Percentiles rank a stretch among this genome's conserved stretches.
phyloP scores from a whole-genome alignment of 2,113 vertebrate species.

The Chloropsis cyanopogon region DNA sequence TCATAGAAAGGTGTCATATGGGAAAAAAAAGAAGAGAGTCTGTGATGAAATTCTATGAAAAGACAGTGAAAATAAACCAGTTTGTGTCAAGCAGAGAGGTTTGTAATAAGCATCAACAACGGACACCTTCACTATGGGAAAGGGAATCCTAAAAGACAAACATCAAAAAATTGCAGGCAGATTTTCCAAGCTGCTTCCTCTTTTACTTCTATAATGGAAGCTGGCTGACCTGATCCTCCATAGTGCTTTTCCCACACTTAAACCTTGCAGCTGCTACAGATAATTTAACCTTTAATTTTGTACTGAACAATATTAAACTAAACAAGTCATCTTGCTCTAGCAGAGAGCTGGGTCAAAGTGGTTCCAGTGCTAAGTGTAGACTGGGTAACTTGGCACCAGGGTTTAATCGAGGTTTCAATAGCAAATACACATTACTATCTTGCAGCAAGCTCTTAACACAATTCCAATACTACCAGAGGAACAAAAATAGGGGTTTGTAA shows the following conservation, averaged over 20 bases:
- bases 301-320: not conserved
- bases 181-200: not conserved
- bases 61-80: conserved; percentile 25
- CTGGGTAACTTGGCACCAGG: not conserved
- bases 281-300: conserved; percentile 24
- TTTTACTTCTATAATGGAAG: not conserved
- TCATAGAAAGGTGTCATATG: not conserved
- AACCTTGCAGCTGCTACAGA: not conserved
- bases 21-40: not conserved
- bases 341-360: not conserved
- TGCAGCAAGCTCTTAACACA: not conserved
- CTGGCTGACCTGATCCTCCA: not conserved
- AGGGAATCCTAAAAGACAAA: not conserved
- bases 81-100: not conserved
- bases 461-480: not conserved
- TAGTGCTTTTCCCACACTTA: not conserved
- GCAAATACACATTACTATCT: not conserved
- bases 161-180: not conserved
- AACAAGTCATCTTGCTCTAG: not conserved
- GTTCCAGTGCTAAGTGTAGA: not conserved
- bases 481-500: not conserved
- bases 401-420: not conserved
- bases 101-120: not conserved
- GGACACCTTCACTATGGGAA: not conserved
- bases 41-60: not conserved